Conservation (phyloP, 2,113 vertebrate genomes). For the Myiopsitta monachus region DNA sequence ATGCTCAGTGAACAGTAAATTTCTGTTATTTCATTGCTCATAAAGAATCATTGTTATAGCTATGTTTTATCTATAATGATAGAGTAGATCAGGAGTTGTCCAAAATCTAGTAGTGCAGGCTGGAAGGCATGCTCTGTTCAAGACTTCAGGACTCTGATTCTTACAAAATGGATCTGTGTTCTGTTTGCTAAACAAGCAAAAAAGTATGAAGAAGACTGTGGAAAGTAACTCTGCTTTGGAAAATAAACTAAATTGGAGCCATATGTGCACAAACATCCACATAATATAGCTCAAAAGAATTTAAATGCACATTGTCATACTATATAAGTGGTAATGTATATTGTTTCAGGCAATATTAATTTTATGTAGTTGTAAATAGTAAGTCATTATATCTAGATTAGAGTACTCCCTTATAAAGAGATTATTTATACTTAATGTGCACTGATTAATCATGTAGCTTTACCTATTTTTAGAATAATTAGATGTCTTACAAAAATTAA, state of each 20-base stretch:
- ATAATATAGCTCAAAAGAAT: background rate
- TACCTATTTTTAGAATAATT: constrained; percentile 4
- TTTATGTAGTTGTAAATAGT: background rate
- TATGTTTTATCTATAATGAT: background rate
- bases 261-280: background rate
- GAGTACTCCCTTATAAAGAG: background rate
- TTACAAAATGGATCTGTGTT: background rate
- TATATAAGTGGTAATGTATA: background rate
- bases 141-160: background rate
- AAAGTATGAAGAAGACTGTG: background rate
- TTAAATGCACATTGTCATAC: background rate
- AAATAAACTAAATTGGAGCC: background rate
- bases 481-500: background rate
- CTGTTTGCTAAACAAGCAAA: background rate
- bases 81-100: background rate
- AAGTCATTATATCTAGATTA: background rate
- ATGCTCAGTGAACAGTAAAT: background rate
- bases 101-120: background rate
- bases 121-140: background rate
- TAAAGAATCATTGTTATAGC: background rate
- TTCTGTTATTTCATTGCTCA: background rate
- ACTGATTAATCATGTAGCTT: background rate
- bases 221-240: background rate
- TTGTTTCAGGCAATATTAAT: background rate
- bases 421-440: background rate